These are phyloP conservation scores for Xylota sylvarum DNA, from an alignment of 2,888 invertebrate genomes.

Conservation along the genomic window DNA sequence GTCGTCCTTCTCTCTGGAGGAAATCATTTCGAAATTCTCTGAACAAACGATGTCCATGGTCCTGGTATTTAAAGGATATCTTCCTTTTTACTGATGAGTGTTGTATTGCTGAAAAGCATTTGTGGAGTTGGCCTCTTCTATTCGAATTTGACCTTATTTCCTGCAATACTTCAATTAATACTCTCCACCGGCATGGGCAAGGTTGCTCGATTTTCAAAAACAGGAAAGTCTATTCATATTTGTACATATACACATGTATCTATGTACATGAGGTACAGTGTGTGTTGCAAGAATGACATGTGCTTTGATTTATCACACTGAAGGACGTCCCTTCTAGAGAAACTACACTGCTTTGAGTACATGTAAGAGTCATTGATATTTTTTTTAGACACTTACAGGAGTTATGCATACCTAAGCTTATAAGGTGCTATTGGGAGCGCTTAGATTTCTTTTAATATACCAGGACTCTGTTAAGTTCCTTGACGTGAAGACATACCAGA, in stretches of 20 bases:
- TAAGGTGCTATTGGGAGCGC: no score
- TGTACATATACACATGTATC: neutral
- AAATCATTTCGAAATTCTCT: slow-evolving; percentile 9
- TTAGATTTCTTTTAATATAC: no score
- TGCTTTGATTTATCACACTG: no score
- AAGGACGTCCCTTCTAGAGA: no score
- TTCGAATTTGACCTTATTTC: slow-evolving; percentile 29
- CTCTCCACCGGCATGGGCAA: neutral
- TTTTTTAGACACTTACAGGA: no score
- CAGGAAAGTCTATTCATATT: neutral
- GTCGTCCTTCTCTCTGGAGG: neutral
- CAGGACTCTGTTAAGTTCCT: no score
- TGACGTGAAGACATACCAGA: no score
- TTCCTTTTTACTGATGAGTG: neutral
- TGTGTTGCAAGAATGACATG: neutral
- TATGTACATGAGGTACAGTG: neutral
- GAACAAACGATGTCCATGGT: slow-evolving; percentile 14
- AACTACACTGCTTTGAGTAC: no score
- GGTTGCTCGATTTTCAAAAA: neutral
- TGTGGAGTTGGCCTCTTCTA: neutral
- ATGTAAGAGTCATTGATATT: no score
- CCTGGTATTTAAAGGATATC: slow-evolving; percentile 15
- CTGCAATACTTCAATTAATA: slow-evolving; percentile 8
- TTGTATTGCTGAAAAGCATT: slow-evolving; percentile 13
- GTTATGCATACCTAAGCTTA: no score